Conservation (phyloP, 2,888 invertebrate genomes). For the Sinotaia quadrata region DNA sequence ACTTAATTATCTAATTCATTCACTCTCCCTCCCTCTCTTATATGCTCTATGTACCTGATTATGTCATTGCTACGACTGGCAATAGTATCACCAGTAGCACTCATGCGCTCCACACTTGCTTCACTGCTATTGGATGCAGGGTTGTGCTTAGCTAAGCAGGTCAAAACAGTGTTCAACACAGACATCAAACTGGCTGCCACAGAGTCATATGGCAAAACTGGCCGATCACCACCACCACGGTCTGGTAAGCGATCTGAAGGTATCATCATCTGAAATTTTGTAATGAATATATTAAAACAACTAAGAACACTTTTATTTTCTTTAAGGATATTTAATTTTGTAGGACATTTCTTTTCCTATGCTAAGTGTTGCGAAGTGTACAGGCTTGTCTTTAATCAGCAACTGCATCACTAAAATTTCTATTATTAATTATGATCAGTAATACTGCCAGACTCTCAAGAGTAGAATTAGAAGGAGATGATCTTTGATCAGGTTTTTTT, state of each 20-base stretch:
- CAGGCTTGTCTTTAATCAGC: no score
- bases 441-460: no score
- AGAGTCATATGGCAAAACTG: conserved; percentile 65
- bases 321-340: background rate
- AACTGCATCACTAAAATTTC: no score
- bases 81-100: conserved; percentile 62
- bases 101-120: conserved; percentile 65
- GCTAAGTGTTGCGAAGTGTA: no score
- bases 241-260: conserved; percentile 2
- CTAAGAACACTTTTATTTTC: background rate
- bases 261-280: conserved; percentile 15
- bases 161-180: conserved; percentile 59
- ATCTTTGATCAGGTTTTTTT: no score
- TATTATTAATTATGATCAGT: no score
- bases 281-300: background rate
- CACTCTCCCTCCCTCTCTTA: background rate
- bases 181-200: conserved; percentile 67
- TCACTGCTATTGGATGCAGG: conserved; percentile 62
- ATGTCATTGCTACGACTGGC: conserved; percentile 69
- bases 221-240: conserved; percentile 3
- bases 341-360: no score
- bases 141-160: conserved; percentile 66
- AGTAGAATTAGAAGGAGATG: no score
- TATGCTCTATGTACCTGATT: conserved; percentile 64
- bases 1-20: background rate